These are phyloP conservation scores for Gopherus flavomarginatus DNA, from an alignment of 2,113 vertebrate genomes.

Conservation along the genomic window DNA sequence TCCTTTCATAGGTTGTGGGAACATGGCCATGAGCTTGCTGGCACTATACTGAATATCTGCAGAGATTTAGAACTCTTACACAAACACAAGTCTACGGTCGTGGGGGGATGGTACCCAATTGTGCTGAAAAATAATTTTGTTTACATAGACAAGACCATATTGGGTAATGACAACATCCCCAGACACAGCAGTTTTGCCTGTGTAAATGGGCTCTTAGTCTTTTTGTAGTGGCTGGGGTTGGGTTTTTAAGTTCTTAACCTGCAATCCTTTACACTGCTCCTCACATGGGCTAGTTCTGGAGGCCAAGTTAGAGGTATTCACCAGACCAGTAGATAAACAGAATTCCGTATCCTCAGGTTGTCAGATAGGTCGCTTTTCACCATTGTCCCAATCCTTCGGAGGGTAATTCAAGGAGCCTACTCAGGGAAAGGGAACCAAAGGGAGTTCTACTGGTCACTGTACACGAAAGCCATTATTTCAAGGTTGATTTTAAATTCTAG, in stretches of 20 bases:
- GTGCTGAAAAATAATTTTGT: too few relatives aligned
- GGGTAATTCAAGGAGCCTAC: background rate
- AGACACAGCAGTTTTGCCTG: background rate
- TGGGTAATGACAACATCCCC: rapidly evolving
- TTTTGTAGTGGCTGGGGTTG: background rate
- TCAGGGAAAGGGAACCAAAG: background rate
- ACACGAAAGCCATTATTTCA: conserved; percentile 40
- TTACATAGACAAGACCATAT: too few relatives aligned
- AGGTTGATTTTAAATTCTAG: conserved; percentile 16
- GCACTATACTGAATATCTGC: too few relatives aligned
- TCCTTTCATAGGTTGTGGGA: background rate
- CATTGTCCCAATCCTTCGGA: background rate
- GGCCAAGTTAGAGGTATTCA: background rate
- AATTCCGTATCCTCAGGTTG: background rate
- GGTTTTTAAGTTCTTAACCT: background rate
- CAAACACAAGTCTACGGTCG: background rate
- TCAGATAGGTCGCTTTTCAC: background rate
- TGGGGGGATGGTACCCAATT: too few relatives aligned
- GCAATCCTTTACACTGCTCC: background rate
- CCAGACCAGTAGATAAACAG: background rate
- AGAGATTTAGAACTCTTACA: too few relatives aligned
- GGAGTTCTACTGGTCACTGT: conserved; percentile 7
- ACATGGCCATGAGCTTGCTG: background rate
- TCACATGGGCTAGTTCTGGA: background rate
- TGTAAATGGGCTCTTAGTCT: background rate